Conservation (phyloP, 2,888 invertebrate species). For the Folsomia candida region DNA sequence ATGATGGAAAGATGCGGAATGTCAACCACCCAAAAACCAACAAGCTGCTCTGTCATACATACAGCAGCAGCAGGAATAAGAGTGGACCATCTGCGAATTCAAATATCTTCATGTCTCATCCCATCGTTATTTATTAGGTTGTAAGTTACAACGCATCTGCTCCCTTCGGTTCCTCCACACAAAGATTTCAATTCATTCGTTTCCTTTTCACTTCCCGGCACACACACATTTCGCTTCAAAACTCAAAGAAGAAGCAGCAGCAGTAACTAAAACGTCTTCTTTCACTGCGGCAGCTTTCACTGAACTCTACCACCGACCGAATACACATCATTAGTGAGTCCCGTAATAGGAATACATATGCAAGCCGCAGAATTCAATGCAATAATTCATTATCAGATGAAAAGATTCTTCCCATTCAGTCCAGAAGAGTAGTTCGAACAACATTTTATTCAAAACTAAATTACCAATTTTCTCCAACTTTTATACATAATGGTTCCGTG, state of each 20-base stretch:
- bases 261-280: background rate
- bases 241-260: too few species aligned
- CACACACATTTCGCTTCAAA: background rate
- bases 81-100: slow-evolving; percentile 2
- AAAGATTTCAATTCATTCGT: background rate
- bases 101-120: background rate
- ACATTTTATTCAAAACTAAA: too few species aligned
- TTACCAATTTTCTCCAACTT: too few species aligned
- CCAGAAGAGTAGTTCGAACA: too few species aligned
- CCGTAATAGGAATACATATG: background rate
- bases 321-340: background rate
- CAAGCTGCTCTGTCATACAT: background rate
- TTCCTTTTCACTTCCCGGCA: background rate
- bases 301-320: background rate
- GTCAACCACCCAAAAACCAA: background rate
- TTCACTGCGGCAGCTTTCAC: background rate
- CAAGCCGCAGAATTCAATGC: background rate
- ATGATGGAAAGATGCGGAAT: background rate
- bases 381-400: background rate
- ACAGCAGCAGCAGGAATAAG: background rate
- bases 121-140: slow-evolving; percentile 7
- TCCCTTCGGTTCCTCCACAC: too few species aligned
- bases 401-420: background rate
- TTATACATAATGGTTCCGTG: too few species aligned
- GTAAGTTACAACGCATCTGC: background rate